These are phyloP conservation scores for Portunus trituberculatus DNA, from an alignment of 1,140 invertebrate species.

Conservation along the genomic window DNA sequence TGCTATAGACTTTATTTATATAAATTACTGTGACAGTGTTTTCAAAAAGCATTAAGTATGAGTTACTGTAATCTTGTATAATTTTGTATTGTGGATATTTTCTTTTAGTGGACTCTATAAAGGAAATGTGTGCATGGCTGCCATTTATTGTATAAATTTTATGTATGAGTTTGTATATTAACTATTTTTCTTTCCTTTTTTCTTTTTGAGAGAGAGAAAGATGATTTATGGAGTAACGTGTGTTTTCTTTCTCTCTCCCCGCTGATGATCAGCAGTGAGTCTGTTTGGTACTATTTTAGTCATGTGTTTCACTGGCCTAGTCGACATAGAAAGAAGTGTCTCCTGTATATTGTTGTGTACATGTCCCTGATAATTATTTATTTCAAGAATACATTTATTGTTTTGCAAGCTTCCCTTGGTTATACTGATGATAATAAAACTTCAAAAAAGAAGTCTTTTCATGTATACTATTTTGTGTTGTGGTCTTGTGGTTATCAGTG, in stretches of 20 bases:
- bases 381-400: slow-evolving; percentile 11
- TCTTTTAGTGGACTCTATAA: neutral
- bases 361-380: neutral
- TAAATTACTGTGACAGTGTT: neutral
- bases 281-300: slow-evolving; percentile 5
- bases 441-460: neutral
- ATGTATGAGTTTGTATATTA: neutral
- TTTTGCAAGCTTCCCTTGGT: slow-evolving; percentile 13
- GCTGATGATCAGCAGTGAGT: neutral
- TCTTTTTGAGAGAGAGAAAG: neutral
- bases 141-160: neutral
- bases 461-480: too few species aligned
- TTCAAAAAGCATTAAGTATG: neutral
- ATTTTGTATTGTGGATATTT: neutral
- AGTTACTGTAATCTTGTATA: too few species aligned
- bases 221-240: neutral
- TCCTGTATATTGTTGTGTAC: slow-evolving; percentile 22
- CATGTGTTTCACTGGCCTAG: slow-evolving; percentile 20
- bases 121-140: neutral
- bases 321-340: neutral
- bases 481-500: too few species aligned
- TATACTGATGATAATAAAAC: slow-evolving; percentile 15
- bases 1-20: neutral
- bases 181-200: neutral
- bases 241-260: neutral